Percentiles rank a stretch among this genome's conserved stretches.
Conservation (phyloP, 2,888 invertebrate species). For the Embidobia sp. region DNA sequence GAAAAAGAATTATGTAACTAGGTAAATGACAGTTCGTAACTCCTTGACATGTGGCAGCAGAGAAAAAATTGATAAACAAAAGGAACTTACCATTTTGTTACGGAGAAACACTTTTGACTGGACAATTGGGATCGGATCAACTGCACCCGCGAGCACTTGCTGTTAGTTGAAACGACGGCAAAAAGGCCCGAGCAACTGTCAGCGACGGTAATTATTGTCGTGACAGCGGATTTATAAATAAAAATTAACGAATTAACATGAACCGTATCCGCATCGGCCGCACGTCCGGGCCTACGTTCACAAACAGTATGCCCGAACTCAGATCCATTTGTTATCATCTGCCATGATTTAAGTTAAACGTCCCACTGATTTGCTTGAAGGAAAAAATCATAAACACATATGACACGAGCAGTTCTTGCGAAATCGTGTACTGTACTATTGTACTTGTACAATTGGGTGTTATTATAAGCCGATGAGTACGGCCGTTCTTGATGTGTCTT, state of each 20-base stretch:
- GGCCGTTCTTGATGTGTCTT: background rate
- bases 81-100: constrained; percentile 48
- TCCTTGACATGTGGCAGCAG: no score
- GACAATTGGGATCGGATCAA: no score
- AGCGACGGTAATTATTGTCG: background rate
- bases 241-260: constrained; percentile 2
- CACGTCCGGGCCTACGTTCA: background rate
- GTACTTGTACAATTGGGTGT: constrained; percentile 17
- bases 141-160: no score
- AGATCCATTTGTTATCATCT: background rate
- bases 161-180: background rate
- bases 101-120: constrained; percentile 1
- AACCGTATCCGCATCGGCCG: background rate
- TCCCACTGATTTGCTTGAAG: background rate
- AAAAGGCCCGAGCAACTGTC: background rate
- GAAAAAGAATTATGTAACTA: no score
- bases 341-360: constrained; percentile 13
- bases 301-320: background rate
- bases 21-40: no score
- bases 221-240: background rate
- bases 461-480: background rate
- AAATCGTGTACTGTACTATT: constrained; percentile 5
- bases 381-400: constrained; percentile 18
- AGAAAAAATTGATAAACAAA: no score
- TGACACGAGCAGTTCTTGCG: constrained; percentile 7